These are phyloP conservation scores for Ellobius talpinus DNA, from an alignment of 2,113 vertebrate species.

Conservation along the genomic window DNA sequence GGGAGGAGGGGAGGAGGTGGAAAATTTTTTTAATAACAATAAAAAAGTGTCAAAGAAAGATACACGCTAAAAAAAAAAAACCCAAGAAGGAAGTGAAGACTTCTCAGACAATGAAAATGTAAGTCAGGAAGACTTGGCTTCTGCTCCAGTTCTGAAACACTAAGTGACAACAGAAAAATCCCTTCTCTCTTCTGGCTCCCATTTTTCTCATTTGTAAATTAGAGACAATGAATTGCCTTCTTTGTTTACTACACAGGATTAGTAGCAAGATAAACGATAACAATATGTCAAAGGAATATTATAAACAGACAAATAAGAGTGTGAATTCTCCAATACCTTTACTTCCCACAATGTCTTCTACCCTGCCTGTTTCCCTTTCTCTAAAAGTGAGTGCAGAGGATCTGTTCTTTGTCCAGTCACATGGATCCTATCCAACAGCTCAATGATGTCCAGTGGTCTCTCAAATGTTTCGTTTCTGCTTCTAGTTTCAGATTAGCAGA, in stretches of 20 bases:
- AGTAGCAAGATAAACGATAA: neutral
- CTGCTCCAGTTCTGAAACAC: neutral
- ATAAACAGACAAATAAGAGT: neutral
- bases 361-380: neutral
- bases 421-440: neutral
- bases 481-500: neutral
- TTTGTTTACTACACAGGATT: neutral
- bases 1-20: too few species aligned
- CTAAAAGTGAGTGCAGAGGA: neutral
- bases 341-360: neutral
- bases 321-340: neutral
- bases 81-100: neutral
- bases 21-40: too few species aligned
- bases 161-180: neutral
- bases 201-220: slow-evolving; percentile 26
- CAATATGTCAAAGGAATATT: neutral
- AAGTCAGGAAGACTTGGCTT: neutral
- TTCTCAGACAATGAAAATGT: neutral
- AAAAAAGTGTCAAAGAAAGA: too few species aligned
- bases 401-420: neutral
- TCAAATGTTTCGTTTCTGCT: neutral
- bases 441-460: neutral
- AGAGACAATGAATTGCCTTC: neutral
- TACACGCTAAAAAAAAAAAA: too few species aligned
- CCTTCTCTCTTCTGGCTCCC: neutral